Evolutionary conservation across 2,797 vertebrate genomes (phyloP), one percentile per base, ranked within the genome.

Genomic region (Cossypha caffra): DNA sequence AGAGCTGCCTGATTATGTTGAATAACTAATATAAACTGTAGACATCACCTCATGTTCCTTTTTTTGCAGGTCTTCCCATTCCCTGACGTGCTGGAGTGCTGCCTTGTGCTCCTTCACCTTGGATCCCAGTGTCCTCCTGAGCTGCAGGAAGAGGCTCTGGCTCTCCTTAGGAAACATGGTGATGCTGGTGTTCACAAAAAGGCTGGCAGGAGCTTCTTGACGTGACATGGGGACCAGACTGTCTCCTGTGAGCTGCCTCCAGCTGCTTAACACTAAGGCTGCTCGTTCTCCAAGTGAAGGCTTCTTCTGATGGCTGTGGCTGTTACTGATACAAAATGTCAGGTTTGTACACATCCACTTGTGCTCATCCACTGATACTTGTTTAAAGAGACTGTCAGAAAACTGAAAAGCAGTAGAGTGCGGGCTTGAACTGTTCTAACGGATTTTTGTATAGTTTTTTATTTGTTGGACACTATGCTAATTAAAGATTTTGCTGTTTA

Each of bases 21-120:
- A 92, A 33, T 19, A 40, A 6, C 42, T 79, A 72, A 25, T 4
- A 40, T 1, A 47, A 72, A 74, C 21, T 57, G 8, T 8, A 59
- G 52, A 35, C 11, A 25, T 77, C 25, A 67, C 58, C 26, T 76
- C 1, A 0, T 7, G 15, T 12, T 74, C 51, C 67, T 67, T 67
- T n/a, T 26, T 93, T 31, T 95, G 66, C 96, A 99, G 99, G 96
- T 90, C 83, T 98, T 96, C 95, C 98, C 98, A 1, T 99, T 98
- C 89, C 99, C 99, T 0, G 98, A 99, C 0, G 99, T 99, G 10
- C 63, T 98, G 21, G 99, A 99, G 68, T 99, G 99, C 93, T 99
- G 99, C 87, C 98, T 99, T 11, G 97, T 99, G 10, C 92, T 99
- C 17, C 98, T 99, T 38, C 98, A 98, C 95, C 54, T 98, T 5